These are phyloP conservation scores for Trachelipus rathkii DNA, from an alignment of 1,140 invertebrate species.

Conservation along the genomic window DNA sequence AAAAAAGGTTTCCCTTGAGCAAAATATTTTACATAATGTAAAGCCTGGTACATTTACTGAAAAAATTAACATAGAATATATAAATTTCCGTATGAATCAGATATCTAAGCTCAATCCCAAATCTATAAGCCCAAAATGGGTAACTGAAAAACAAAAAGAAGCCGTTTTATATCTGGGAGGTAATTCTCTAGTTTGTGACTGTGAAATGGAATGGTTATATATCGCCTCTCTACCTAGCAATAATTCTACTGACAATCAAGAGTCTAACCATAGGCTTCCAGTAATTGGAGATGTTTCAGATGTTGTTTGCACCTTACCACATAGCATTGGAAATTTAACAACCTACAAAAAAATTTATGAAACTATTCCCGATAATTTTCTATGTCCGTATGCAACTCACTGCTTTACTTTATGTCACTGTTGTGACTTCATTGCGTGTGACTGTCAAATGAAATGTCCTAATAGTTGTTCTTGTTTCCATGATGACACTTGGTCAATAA, in stretches of 20 bases:
- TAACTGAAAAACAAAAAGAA: slow-evolving; percentile 63
- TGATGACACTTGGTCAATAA: slow-evolving; percentile 84
- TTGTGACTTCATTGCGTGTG: slow-evolving; percentile 90
- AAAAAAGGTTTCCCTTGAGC: slow-evolving; percentile 78
- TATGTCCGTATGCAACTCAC: slow-evolving; percentile 85
- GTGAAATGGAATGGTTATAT: slow-evolving; percentile 77
- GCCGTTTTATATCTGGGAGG: slow-evolving; percentile 85
- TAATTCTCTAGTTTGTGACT: slow-evolving; percentile 86
- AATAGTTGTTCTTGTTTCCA: slow-evolving; percentile 86
- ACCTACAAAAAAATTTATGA: slow-evolving; percentile 56
- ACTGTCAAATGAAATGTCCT: slow-evolving; percentile 92
- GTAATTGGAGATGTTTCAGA: slow-evolving; percentile 78
- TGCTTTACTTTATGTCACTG: slow-evolving; percentile 90
- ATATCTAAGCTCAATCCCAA: slow-evolving; percentile 64
- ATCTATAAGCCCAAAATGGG: slow-evolving; percentile 70
- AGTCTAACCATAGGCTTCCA: slow-evolving; percentile 65
- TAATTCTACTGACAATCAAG: slow-evolving; percentile 59
- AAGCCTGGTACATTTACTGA: slow-evolving; percentile 76
- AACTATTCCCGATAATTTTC: slow-evolving; percentile 75
- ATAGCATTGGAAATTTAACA: slow-evolving; percentile 49
- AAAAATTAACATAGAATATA: slow-evolving; percentile 72
- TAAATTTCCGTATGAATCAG: slow-evolving; percentile 82
- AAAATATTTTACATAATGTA: slow-evolving; percentile 75
- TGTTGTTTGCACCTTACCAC: slow-evolving; percentile 51
- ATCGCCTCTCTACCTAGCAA: slow-evolving; percentile 73